phyloP scores from a whole-genome alignment of 2,888 invertebrate genomes.

The Tenthredo notha region DNA sequence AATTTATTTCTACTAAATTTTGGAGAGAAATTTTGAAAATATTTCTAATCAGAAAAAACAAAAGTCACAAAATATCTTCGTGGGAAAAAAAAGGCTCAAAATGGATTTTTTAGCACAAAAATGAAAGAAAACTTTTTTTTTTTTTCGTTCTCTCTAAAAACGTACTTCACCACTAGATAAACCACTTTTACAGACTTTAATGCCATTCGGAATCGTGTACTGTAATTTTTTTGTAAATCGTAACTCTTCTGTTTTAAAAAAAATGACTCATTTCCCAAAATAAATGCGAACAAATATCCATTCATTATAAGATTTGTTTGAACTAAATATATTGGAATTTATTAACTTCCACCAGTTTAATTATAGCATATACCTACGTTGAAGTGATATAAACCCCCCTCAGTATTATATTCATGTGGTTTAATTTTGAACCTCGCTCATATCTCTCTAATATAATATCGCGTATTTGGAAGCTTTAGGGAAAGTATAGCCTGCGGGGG shows the following conservation, averaged over 20 bases:
- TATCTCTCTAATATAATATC: conserved; percentile 13
- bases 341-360: background rate
- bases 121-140: too few relatives aligned
- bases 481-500: conserved; percentile 27
- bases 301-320: background rate
- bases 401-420: conserved; percentile 52
- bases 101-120: too few relatives aligned
- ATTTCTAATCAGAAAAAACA: background rate
- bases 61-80: too few relatives aligned
- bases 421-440: conserved; percentile 54
- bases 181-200: too few relatives aligned
- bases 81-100: too few relatives aligned
- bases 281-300: too few relatives aligned
- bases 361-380: background rate
- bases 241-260: too few relatives aligned
- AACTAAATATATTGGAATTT: background rate
- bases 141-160: too few relatives aligned
- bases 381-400: background rate
- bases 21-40: background rate
- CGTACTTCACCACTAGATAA: too few relatives aligned
- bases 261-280: too few relatives aligned
- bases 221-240: too few relatives aligned
- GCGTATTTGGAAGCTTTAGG: background rate
- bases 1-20: background rate
- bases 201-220: too few relatives aligned